Conservation (phyloP, 2,888 invertebrate genomes). For the Uropetala carovei region DNA sequence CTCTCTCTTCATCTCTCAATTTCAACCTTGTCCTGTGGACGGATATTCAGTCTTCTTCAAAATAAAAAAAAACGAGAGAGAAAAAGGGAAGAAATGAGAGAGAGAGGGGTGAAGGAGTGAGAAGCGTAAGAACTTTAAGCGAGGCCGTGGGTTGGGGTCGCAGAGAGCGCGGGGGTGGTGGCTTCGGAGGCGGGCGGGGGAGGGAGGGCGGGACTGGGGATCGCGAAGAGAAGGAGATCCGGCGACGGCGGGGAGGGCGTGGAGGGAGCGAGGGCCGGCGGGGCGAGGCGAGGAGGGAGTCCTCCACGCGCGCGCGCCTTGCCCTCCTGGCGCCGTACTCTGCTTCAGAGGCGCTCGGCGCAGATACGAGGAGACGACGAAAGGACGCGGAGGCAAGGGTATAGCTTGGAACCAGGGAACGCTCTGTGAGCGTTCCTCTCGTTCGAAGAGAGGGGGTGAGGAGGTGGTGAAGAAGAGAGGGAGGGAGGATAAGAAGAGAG, state of each 20-base stretch:
- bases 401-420: conserved; percentile 20
- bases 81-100: no score
- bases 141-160: background rate
- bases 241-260: background rate
- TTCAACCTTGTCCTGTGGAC: background rate
- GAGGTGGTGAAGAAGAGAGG: background rate
- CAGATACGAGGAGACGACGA: conserved; percentile 41
- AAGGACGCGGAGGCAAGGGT: conserved; percentile 3
- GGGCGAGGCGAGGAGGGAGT: background rate
- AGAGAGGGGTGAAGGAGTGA: no score
- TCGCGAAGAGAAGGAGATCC: background rate
- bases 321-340: conserved; percentile 25
- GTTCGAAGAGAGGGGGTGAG: conserved; percentile 22
- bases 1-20: background rate
- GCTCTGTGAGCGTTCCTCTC: background rate
- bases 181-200: background rate
- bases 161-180: background rate
- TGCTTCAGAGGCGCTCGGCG: background rate
- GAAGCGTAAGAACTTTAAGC: background rate
- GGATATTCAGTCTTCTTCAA: background rate
- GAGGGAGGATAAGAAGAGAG: background rate
- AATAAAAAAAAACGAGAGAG: background rate
- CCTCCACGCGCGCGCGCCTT: conserved; percentile 37
- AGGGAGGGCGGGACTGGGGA: background rate
- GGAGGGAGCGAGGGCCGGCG: background rate